phyloP scores from a whole-genome alignment of 64 coral and sea anemone genomes.

The Montipora efflorescens region DNA sequence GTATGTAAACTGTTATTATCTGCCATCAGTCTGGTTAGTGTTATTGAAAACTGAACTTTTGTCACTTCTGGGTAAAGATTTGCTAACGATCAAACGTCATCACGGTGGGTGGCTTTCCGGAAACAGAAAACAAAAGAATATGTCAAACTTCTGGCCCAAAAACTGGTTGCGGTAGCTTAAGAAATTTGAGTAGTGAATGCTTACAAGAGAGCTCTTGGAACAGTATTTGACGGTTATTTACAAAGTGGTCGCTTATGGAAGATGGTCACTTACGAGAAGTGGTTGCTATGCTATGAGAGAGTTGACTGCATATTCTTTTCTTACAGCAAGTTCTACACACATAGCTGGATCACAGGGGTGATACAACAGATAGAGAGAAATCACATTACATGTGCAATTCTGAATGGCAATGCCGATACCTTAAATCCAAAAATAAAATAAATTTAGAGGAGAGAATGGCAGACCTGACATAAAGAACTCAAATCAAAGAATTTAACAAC shows the following conservation, averaged over 20 bases:
- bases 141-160: slow-evolving; percentile 36
- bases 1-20: not conserved
- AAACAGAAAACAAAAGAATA: slow-evolving; percentile 50
- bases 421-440: no score
- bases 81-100: slow-evolving; percentile 33
- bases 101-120: slow-evolving; percentile 30
- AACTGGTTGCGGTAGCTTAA: slow-evolving; percentile 21
- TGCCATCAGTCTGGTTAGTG: slow-evolving; percentile 5
- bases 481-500: no score
- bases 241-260: no score
- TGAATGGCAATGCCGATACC: no score
- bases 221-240: slow-evolving; percentile 34
- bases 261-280: slow-evolving; percentile 49
- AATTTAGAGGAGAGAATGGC: no score
- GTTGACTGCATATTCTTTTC: not conserved
- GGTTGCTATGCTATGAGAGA: not conserved
- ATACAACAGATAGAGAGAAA: no score
- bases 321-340: no score
- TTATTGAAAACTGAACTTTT: slow-evolving; percentile 51
- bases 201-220: slow-evolving; percentile 28
- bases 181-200: slow-evolving; percentile 42
- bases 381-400: no score
- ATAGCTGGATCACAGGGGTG: no score
- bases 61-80: slow-evolving; percentile 48
- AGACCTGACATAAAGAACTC: no score